These are phyloP conservation scores for Bombus difficillimus DNA, from an alignment of 1,140 invertebrate species.

Conservation along the genomic window DNA sequence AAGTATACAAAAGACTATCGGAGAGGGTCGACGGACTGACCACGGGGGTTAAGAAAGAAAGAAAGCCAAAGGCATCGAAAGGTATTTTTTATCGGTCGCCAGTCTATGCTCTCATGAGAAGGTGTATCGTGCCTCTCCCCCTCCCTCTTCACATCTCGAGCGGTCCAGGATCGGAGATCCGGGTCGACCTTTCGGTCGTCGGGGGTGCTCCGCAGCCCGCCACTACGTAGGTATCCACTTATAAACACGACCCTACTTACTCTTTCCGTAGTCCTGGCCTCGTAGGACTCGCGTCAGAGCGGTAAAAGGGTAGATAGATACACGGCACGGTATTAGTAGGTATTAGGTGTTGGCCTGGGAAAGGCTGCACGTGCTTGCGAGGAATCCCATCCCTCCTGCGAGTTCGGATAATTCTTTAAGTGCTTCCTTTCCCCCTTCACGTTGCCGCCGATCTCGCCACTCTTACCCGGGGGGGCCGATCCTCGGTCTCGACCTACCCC, in stretches of 20 bases:
- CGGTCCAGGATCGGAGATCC: conserved; percentile 37
- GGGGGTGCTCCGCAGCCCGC: conserved; percentile 63
- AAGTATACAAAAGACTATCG: background rate
- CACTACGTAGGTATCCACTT: conserved; percentile 72
- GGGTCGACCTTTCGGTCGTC: conserved; percentile 56
- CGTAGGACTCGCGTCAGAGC: conserved; percentile 79
- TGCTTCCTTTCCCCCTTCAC: conserved; percentile 78
- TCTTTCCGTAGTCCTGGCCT: conserved; percentile 79
- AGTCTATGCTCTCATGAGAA: background rate
- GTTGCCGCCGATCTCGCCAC: conserved; percentile 57
- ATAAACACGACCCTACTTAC: conserved; percentile 78
- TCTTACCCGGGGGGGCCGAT: conserved; percentile 72
- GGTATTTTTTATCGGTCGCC: conserved; percentile 21
- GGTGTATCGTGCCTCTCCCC: background rate
- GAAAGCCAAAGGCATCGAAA: conserved; percentile 16
- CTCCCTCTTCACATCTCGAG: background rate
- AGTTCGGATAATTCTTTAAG: conserved; percentile 84
- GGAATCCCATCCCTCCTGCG: conserved; percentile 77
- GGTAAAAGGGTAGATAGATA: conserved; percentile 83
- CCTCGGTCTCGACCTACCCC: conserved; percentile 65
- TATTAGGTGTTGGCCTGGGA: conserved; percentile 83
- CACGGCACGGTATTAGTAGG: conserved; percentile 82
- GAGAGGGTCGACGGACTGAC: background rate
- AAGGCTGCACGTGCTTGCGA: conserved; percentile 80
- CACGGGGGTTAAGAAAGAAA: background rate